Evolutionary conservation across 2,113 vertebrate genomes (phyloP).

Genomic region (Clarias gariepinus): DNA sequence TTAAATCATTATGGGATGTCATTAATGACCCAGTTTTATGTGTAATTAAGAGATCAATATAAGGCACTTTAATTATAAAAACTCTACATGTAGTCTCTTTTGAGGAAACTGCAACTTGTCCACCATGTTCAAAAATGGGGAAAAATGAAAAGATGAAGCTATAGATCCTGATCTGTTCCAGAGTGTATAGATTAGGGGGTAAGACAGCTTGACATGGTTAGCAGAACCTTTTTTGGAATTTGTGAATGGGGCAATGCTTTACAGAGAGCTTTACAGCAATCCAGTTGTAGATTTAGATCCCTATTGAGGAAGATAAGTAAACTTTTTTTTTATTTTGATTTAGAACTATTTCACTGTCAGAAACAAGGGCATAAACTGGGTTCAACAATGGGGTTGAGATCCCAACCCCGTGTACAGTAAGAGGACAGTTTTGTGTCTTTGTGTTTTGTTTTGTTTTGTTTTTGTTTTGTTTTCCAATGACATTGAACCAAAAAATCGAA

Average conservation of each 20-base stretch:
- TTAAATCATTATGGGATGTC: slow-evolving; percentile 37
- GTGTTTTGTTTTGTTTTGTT: too few species aligned
- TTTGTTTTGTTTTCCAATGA: too few species aligned
- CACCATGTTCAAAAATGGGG: background rate
- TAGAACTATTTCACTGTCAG: too few species aligned
- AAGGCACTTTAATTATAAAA: slow-evolving; percentile 30
- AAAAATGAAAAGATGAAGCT: background rate
- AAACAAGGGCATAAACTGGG: too few species aligned
- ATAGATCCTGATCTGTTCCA: background rate
- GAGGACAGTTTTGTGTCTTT: too few species aligned
- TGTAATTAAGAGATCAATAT: slow-evolving; percentile 46
- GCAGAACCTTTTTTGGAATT: too few species aligned
- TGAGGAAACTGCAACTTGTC: background rate
- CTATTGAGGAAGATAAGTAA: background rate
- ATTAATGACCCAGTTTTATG: slow-evolving; percentile 39
- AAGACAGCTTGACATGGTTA: background rate
- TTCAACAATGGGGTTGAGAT: too few species aligned
- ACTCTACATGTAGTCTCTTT: slow-evolving; percentile 22
- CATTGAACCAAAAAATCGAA: too few species aligned
- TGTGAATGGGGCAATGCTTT: too few species aligned
- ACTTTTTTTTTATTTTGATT: too few species aligned
- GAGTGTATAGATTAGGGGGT: background rate
- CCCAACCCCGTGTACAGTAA: too few species aligned
- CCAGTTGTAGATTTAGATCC: background rate
- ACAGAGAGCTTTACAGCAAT: background rate